Evolutionary conservation across 2,113 vertebrate species (phyloP).

Genomic region (Scartelaos histophorus): DNA sequence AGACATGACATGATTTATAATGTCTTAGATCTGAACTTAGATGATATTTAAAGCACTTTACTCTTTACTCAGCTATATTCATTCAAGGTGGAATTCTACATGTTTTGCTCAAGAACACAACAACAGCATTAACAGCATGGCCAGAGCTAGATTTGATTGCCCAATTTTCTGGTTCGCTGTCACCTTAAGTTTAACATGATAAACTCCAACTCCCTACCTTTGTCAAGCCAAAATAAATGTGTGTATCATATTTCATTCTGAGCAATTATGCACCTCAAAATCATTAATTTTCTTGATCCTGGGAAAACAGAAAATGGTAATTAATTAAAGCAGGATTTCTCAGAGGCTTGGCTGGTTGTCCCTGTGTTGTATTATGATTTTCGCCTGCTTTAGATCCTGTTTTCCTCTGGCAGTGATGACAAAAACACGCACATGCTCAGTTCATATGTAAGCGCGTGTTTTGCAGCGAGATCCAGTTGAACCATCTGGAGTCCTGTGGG

Average conservation of each 20-base stretch:
- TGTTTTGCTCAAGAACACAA: too few species aligned
- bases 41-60: too few species aligned
- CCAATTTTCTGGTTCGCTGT: neutral
- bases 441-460: neutral
- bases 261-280: neutral
- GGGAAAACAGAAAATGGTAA: neutral
- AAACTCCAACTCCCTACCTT: neutral
- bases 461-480: neutral
- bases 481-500: slow-evolving; percentile 5
- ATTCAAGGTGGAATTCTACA: too few species aligned
- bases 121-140: too few species aligned
- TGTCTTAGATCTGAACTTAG: too few species aligned
- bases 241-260: neutral
- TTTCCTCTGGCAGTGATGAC: neutral
- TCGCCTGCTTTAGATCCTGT: neutral
- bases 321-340: neutral
- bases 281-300: neutral
- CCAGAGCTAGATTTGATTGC: too few species aligned
- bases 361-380: neutral
- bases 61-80: too few species aligned
- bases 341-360: neutral
- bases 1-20: neutral
- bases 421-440: neutral
- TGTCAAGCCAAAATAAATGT: neutral
- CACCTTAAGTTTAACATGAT: neutral